These are phyloP conservation scores for Lasiommata megera DNA, from an alignment of 2,888 invertebrate species.

Conservation along the genomic window DNA sequence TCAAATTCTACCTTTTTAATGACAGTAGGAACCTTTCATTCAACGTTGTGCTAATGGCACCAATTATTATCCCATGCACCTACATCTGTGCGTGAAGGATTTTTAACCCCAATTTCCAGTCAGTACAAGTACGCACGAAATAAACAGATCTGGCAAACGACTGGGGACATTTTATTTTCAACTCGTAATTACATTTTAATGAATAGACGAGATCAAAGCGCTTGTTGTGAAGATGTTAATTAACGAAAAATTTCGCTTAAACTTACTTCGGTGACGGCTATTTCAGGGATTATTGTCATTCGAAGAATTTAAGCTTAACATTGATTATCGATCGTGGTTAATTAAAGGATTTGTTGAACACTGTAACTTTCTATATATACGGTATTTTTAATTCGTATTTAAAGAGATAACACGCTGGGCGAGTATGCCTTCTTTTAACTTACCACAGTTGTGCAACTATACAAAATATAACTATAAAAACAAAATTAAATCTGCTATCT, in stretches of 20 bases:
- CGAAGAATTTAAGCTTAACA: background rate
- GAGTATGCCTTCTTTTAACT: too few relatives aligned
- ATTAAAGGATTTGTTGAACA: too few relatives aligned
- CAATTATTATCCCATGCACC: conserved; percentile 9
- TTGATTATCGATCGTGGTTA: background rate
- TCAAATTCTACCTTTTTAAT: too few relatives aligned
- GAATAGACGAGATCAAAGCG: conserved; percentile 1
- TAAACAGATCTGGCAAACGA: background rate
- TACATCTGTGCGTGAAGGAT: conserved; percentile 9
- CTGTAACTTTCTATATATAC: too few relatives aligned
- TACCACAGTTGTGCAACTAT: too few relatives aligned
- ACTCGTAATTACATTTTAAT: conserved; percentile 5
- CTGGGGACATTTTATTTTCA: conserved; percentile 6
- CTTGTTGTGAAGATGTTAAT: background rate
- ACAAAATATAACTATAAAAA: too few relatives aligned
- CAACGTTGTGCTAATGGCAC: background rate
- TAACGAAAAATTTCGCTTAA: conserved; percentile 2
- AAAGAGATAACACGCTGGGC: too few relatives aligned
- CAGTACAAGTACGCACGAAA: background rate
- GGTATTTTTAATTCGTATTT: too few relatives aligned
- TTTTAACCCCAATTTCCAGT: conserved; percentile 3
- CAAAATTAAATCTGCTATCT: too few relatives aligned
- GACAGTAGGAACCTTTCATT: background rate
- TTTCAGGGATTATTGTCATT: background rate
- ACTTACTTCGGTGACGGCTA: background rate